Evolutionary conservation across 2,797 vertebrate species (phyloP), one percentile per base, ranked within the genome.

Genomic region (Halcyon badia): DNA sequence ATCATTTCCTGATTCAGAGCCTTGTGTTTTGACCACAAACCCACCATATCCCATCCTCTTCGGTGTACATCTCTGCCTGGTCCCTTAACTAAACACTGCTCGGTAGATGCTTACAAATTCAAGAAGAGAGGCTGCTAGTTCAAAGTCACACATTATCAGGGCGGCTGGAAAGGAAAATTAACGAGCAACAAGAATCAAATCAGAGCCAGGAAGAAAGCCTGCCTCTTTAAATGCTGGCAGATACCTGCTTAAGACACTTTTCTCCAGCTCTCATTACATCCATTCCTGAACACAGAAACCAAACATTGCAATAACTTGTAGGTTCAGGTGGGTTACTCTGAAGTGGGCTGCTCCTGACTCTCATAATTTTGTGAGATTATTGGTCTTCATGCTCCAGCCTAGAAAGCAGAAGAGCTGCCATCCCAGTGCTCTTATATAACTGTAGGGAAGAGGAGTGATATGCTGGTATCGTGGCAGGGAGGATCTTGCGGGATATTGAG

Each of bases 401-500:
- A 66, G 78, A 90, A 95, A 90, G 88, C 61, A 87, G 15, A 62
- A 77, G 33, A 56, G 24, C 44, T 8, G 1, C 25, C 8, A 33
- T 16, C 20, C 6, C 10, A 2, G 11, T 14, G 11, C 9, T 44
- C 28, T 89, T 61, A 48, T 37, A 52, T 51, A 89, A 48, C 49
- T 25, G 30, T 37, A 66, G 28, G 54, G 49, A 69, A 89, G 49
- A 51, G 18, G 18, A 93, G n/a, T 3, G 5, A 69, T 41, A 30
- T 0, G 0, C 42, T 2, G 4, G 0, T 48, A 13, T 35, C 57
- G 52, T 1, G 0, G 39, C 0, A 2, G 28, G 39, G 18, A 85
- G 44, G 49, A 71, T 58, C 48, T 62, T 35, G n/a, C 37, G 73
- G 58, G 25, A 64, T 58, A 66, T 41, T 0, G 0, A 86, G 56